Percentiles rank a stretch among this genome's conserved stretches.
These are phyloP conservation scores for Dryobota labecula DNA, from an alignment of 2,888 invertebrate genomes.

Conservation along the genomic window DNA sequence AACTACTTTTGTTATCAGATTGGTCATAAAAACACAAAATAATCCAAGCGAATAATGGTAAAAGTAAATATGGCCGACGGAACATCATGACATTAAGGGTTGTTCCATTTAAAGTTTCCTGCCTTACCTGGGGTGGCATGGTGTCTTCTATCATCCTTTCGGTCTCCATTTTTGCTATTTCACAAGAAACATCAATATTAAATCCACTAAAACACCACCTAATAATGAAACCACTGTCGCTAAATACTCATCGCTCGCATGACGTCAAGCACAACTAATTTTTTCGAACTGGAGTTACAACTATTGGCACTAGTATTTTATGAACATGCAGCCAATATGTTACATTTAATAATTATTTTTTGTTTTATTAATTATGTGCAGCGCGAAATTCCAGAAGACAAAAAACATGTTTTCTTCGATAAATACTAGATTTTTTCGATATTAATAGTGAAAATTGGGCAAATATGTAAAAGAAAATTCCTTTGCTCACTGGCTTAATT, in stretches of 20 bases:
- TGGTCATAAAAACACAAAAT: constrained; percentile 76
- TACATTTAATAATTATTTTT: background rate
- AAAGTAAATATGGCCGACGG: constrained; percentile 87
- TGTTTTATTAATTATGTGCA: too few relatives aligned
- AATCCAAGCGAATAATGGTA: constrained; percentile 74
- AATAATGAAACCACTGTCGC: constrained; percentile 83
- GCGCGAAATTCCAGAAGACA: background rate
- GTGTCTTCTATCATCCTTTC: constrained; percentile 96
- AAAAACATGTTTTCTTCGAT: rapidly evolving
- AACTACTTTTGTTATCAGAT: constrained; percentile 56
- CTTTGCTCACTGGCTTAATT: background rate
- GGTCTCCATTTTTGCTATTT: constrained; percentile 97
- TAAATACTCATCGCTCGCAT: constrained; percentile 86
- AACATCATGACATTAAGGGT: constrained; percentile 85
- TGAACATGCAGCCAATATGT: constrained; percentile 43
- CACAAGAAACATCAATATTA: constrained; percentile 88
- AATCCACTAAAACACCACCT: constrained; percentile 83
- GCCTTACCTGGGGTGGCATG: constrained; percentile 85
- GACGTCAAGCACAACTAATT: constrained; percentile 85
- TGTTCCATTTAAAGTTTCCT: constrained; percentile 82
- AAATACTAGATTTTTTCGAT: background rate
- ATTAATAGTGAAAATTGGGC: background rate
- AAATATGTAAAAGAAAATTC: background rate
- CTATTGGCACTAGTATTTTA: constrained; percentile 39
- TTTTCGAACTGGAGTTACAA: constrained; percentile 58